These are phyloP conservation scores for Acyrthosiphon pisum DNA, from an alignment of 1,140 invertebrate species.

Conservation along the genomic window DNA sequence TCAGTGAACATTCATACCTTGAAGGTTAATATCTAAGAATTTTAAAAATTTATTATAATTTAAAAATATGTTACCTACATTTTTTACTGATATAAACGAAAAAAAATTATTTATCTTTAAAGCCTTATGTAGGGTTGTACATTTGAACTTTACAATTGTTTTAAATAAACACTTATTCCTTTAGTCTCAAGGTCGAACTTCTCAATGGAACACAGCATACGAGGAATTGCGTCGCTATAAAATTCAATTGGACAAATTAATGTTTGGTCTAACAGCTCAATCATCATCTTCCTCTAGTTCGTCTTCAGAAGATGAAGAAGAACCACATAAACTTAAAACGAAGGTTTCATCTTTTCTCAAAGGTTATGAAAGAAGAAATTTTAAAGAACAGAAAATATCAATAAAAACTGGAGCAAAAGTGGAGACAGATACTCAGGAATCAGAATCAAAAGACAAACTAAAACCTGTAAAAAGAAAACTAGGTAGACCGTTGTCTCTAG, in stretches of 20 bases:
- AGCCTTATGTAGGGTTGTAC: not conserved
- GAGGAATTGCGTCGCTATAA: conserved; percentile 79
- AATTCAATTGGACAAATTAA: conserved; percentile 68
- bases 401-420: conserved; percentile 57
- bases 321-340: not conserved
- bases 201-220: conserved; percentile 73
- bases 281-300: conserved; percentile 30
- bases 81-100: not conserved
- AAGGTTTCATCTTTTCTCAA: not conserved
- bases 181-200: conserved; percentile 66
- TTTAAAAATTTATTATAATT: not conserved
- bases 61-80: too few relatives aligned
- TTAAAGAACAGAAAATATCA: not conserved
- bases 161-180: conserved; percentile 24
- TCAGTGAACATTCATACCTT: conserved; percentile 69
- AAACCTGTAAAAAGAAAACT: conserved; percentile 59
- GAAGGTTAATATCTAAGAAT: conserved; percentile 64
- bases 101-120: not conserved
- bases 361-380: conserved; percentile 17
- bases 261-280: conserved; percentile 46
- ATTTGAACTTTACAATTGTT: not conserved
- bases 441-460: conserved; percentile 61
- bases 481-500: conserved; percentile 17
- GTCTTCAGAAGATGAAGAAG: conserved; percentile 46
- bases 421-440: conserved; percentile 59